Percentiles rank a stretch among this genome's conserved stretches.
These are phyloP conservation scores for Pandion haliaetus DNA, from an alignment of 2,113 vertebrate genomes.

Conservation along the genomic window DNA sequence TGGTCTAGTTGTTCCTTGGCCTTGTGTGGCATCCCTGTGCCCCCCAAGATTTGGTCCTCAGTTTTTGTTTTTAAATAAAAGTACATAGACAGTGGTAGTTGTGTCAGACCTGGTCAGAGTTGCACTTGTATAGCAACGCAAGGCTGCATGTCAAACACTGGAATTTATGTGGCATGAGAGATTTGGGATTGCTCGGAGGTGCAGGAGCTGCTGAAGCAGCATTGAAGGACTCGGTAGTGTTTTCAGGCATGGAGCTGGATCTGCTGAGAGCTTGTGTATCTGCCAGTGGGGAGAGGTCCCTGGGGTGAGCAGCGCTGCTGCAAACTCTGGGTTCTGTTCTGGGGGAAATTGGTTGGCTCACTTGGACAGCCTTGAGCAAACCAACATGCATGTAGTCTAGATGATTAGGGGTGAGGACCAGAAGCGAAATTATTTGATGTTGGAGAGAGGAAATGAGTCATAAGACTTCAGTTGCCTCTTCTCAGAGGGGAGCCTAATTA, in stretches of 20 bases:
- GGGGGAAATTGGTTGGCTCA: neutral
- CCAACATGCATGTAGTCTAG: accelerated
- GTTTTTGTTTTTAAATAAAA: neutral
- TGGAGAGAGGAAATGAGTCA: neutral
- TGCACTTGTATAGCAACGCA: neutral
- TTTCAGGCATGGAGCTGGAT: neutral
- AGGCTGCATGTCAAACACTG: neutral
- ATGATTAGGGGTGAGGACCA: neutral
- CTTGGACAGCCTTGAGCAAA: neutral
- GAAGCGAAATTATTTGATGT: neutral
- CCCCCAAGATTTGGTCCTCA: neutral
- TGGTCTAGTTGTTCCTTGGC: neutral
- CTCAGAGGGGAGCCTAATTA: neutral
- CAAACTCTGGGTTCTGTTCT: neutral
- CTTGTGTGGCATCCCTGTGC: neutral
- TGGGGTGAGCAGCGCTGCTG: neutral
- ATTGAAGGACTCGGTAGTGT: neutral
- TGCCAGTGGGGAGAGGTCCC: neutral
- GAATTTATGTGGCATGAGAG: neutral
- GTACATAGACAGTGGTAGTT: neutral
- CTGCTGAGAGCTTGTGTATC: neutral
- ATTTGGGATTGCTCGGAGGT: neutral
- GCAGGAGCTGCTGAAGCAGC: neutral
- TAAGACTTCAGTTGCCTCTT: neutral
- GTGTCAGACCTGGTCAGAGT: neutral